A percentile compares a stretch with the other conserved stretches of the same genome.
phyloP scores from a whole-genome alignment of 2,797 vertebrate species.

The Lophotriccus pileatus region DNA sequence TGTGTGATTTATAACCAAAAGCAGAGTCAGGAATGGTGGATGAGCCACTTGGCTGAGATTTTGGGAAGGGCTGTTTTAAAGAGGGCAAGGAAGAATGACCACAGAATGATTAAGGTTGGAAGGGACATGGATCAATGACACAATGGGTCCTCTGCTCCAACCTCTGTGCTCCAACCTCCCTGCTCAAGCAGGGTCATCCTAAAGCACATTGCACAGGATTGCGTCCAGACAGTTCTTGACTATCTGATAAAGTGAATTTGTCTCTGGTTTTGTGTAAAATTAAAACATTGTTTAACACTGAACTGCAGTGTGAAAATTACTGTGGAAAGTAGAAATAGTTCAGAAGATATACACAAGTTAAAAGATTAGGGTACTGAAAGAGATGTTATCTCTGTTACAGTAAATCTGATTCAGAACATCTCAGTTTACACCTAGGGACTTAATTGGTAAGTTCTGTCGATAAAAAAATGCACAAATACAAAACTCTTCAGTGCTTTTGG shows the following conservation, averaged over 20 bases:
- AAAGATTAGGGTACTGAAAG: constrained; percentile 36
- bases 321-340: constrained; percentile 45
- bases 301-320: constrained; percentile 14
- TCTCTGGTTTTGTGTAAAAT: neutral
- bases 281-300: neutral
- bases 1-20: constrained; percentile 27
- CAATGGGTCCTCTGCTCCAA: no score
- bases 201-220: neutral
- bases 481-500: neutral
- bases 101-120: neutral
- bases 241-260: neutral
- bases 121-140: neutral
- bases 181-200: neutral
- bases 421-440: constrained; percentile 16
- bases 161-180: neutral
- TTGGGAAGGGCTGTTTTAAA: neutral
- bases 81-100: neutral
- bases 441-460: constrained; percentile 42
- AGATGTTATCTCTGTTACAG: constrained; percentile 31
- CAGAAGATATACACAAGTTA: constrained; percentile 36
- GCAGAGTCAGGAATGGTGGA: neutral
- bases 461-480: constrained; percentile 15
- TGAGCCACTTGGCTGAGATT: neutral
- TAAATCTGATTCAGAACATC: constrained; percentile 34
- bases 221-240: neutral